Percentiles rank a stretch among this genome's conserved stretches.
These are phyloP conservation scores for Nothocercus nigrocapillus DNA, from an alignment of 2,113 vertebrate species.

Conservation along the genomic window DNA sequence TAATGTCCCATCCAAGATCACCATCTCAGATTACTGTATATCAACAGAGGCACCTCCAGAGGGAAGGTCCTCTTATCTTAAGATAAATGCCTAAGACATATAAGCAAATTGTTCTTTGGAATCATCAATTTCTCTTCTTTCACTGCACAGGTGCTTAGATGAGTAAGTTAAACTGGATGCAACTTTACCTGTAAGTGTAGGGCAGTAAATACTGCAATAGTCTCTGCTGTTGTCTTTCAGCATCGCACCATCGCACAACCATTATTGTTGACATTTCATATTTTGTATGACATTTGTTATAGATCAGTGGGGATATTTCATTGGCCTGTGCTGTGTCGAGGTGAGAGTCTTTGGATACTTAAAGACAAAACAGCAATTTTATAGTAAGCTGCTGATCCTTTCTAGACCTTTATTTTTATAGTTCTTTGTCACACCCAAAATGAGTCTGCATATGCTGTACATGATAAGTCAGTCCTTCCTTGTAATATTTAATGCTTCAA, in stretches of 20 bases:
- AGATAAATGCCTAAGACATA: not conserved
- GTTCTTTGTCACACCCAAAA: not conserved
- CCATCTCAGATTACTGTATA: not conserved
- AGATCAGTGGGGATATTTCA: not conserved
- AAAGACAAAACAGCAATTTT: not conserved
- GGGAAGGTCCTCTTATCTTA: not conserved
- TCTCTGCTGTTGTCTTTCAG: not conserved
- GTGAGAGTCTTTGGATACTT: not conserved
- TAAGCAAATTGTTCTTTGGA: not conserved
- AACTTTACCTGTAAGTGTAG: not conserved
- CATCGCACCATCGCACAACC: not conserved
- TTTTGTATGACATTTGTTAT: not conserved
- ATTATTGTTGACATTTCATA: not conserved
- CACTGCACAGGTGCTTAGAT: not conserved
- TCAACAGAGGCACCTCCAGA: not conserved
- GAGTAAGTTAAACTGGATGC: not conserved
- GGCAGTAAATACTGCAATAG: not conserved
- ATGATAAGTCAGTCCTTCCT: not conserved
- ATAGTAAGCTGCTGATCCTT: not conserved
- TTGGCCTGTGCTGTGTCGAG: not conserved
- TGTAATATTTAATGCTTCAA: not conserved
- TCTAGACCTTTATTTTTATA: not conserved
- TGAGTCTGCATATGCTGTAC: not conserved
- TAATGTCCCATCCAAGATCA: not conserved
- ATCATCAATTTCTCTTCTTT: not conserved